Evolutionary conservation across 1,140 invertebrate species (phyloP), one percentile per base, ranked within the genome.

Genomic region (Apis laboriosa): DNA sequence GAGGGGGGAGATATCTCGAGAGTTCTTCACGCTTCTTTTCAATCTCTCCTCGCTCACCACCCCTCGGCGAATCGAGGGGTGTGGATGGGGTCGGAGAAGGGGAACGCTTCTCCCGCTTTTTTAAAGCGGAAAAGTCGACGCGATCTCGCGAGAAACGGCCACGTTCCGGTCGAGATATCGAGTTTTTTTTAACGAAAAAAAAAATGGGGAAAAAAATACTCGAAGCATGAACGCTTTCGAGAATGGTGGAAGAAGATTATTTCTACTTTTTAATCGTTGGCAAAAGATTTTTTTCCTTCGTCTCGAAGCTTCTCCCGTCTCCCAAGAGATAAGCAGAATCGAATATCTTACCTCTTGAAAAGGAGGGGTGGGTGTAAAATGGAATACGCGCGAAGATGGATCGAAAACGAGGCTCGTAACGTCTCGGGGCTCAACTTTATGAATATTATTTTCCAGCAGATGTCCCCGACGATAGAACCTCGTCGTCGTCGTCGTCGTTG

Each of bases 381-480:
- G 28, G 17, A 64, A 64, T 64, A 34, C 63, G 58, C 73, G 51
- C 70, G 70, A 77, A 75, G 63, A 74, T 75, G 64, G 67, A 80
- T 72, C 74, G 86, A 84, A 63, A 81, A 83, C 79, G 78, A 84
- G 78, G 83, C 66, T 84, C 77, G 82, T 87, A 87, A 88, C 86
- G 86, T 60, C 34, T 34, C 74, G 83, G 80, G 86, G 82, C 86
- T 91, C 84, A 92, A 93, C 89, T 93, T 94, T 93, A 93, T 93
- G 93, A 94, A 94, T 94, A 94, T 94, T 94, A 94, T 94, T 94
- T 94, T 93, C 93, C 91, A 91, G 88, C 90, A 94, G 94, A 94
- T 94, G 93, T 94, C 92, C 93, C 93, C 92, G 85, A 90, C 93
- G 92, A 94, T 94, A 94, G 93, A 89, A 92, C 86, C 85, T 83